Base-by-base conservation (phyloP, 2,888 invertebrate genomes). In the Polietes domitor region DNA sequence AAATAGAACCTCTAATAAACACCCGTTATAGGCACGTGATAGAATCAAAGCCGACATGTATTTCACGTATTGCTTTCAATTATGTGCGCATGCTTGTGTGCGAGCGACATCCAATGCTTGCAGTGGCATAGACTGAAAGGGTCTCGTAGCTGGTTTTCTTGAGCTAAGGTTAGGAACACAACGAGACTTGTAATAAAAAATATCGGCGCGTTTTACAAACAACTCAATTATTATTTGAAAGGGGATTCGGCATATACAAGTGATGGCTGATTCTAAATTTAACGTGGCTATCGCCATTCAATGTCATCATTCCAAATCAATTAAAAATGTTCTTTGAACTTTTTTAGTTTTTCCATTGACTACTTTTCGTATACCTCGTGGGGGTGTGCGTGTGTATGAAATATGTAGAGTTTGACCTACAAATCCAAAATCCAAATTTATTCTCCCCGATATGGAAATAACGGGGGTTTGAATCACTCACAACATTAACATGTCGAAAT, bases 231-330 rank as follows among this genome's bases (percentile, higher is more conserved):
- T 37, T 58, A 53, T 53, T 70, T n/a, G 17, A 32, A 68, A 70
- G 77, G 70, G 77, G 58, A 41, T 70, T 77, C 24, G 26, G 47
- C 37, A 65, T 43, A 63, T 58, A 43, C 24, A 74, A 61, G 7
- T 41, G 53, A 28, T 12, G 37, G 12, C 12, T 32, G n/a, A 77
- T 77, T 77, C 68, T 70, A 77, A 77, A 70, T 70, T 77, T 70
- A 70, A 70, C 17, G 55, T 26, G n/a, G 6, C n/a, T 17, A 43
- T 12, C 43, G 9, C 24, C 37, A 37, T 12, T 74, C 61, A 74
- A 74, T 74, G 74, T 63, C 19, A 47, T 47, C n/a, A 12, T 26
- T 28, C 15, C 61, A n/a, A n/a, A n/a, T n/a, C n/a, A n/a, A 61
- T 61, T 28, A 74, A 74, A 43, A 63, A 47, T 61, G 61, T 74